Evolutionary conservation across 2,888 invertebrate species (phyloP).

Genomic region (Malthinus seriepunctatus): DNA sequence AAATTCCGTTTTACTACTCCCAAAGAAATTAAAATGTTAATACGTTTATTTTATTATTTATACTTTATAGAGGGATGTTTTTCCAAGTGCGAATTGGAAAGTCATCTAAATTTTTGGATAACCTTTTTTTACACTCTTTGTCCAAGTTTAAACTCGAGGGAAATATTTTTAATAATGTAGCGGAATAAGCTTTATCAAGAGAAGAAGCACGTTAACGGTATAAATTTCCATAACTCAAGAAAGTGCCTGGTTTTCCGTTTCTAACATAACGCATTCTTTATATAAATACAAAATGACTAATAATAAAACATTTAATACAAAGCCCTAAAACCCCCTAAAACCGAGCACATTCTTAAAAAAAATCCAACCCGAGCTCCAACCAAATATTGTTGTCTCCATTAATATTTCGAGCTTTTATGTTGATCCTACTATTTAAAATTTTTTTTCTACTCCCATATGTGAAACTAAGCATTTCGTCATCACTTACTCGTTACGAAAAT

Average conservation of each 20-base stretch:
- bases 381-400: no score
- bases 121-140: no score
- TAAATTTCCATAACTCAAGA: constrained; percentile 20
- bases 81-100: no score
- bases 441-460: no score
- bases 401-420: no score
- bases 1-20: neutral
- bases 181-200: constrained; percentile 18
- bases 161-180: constrained; percentile 19
- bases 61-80: no score
- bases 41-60: no score
- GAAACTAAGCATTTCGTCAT: no score
- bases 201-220: constrained; percentile 20
- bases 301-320: constrained; percentile 12
- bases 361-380: neutral
- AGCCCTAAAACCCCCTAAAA: neutral
- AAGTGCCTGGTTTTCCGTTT: constrained; percentile 17
- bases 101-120: no score
- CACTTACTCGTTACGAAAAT: no score
- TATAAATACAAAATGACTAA: constrained; percentile 11
- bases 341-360: constrained; percentile 8
- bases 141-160: constrained; percentile 7
- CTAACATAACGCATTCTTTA: constrained; percentile 14
- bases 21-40: no score
- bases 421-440: no score